These are phyloP conservation scores for Rhamphomyia laevipes DNA, from an alignment of 2,888 invertebrate genomes.

Conservation along the genomic window DNA sequence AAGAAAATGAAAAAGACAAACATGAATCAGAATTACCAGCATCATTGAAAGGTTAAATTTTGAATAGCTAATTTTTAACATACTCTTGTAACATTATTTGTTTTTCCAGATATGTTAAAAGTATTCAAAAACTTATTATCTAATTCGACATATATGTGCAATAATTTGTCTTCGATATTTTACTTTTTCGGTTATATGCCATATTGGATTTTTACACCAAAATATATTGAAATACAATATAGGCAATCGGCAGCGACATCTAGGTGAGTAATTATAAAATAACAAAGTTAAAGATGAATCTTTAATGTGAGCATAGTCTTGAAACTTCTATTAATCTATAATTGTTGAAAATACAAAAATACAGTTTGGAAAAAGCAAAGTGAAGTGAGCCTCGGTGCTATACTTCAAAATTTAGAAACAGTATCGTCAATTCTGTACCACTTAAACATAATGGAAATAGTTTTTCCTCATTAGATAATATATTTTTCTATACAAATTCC, in stretches of 20 bases:
- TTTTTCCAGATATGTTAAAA: conserved; percentile 45
- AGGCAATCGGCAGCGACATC: conserved; percentile 62
- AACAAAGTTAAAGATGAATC: no score
- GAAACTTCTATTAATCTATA: no score
- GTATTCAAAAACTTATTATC: conserved; percentile 50
- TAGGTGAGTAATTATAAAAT: conserved; percentile 24
- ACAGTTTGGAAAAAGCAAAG: no score
- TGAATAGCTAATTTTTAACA: no score
- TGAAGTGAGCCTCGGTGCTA: no score
- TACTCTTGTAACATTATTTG: neutral
- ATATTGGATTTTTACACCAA: conserved; percentile 70
- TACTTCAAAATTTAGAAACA: no score
- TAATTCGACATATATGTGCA: conserved; percentile 58
- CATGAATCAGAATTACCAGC: conserved; percentile 28
- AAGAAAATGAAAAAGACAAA: conserved; percentile 17
- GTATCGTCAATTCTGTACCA: no score
- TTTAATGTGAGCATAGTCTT: no score
- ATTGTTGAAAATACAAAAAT: no score
- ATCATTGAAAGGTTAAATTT: conserved; percentile 35
- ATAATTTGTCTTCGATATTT: conserved; percentile 60
- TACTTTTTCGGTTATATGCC: conserved; percentile 62
- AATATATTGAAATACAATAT: conserved; percentile 74
- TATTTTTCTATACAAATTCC: no score
- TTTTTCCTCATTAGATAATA: no score
- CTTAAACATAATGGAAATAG: no score